Evolutionary conservation across 2,888 invertebrate genomes (phyloP).

Genomic region (Euclidia mi): DNA sequence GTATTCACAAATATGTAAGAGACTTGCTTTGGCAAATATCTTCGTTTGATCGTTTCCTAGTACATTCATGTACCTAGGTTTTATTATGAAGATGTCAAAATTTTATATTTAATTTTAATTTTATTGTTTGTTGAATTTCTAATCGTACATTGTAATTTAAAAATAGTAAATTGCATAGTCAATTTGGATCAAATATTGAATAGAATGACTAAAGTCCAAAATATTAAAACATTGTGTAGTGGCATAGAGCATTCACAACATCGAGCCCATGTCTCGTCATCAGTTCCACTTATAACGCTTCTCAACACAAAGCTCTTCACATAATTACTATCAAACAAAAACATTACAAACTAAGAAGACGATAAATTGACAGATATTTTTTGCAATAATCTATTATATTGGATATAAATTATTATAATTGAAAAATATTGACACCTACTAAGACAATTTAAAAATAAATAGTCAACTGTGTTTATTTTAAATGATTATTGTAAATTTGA

Average conservation of each 20-base stretch:
- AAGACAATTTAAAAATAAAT: slow-evolving; percentile 13
- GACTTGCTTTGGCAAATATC: too few relatives aligned
- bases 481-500: slow-evolving; percentile 1
- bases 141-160: too few relatives aligned
- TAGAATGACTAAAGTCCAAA: neutral
- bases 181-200: too few relatives aligned
- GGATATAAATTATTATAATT: too few relatives aligned
- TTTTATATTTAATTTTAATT: too few relatives aligned
- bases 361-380: slow-evolving; percentile 32
- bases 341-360: slow-evolving; percentile 29
- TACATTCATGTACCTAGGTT: too few relatives aligned
- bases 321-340: slow-evolving; percentile 51
- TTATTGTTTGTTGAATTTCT: too few relatives aligned
- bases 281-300: neutral
- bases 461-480: slow-evolving; percentile 15
- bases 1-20: too few relatives aligned
- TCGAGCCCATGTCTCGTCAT: neutral
- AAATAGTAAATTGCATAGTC: too few relatives aligned
- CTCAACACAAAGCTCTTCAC: slow-evolving; percentile 12
- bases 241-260: too few relatives aligned
- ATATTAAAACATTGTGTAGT: neutral
- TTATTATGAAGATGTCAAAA: too few relatives aligned
- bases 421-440: neutral
- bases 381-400: neutral
- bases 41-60: too few relatives aligned